Evolutionary conservation across 2,888 invertebrate genomes (phyloP).

Genomic region (Mesorhabditis sp.): DNA sequence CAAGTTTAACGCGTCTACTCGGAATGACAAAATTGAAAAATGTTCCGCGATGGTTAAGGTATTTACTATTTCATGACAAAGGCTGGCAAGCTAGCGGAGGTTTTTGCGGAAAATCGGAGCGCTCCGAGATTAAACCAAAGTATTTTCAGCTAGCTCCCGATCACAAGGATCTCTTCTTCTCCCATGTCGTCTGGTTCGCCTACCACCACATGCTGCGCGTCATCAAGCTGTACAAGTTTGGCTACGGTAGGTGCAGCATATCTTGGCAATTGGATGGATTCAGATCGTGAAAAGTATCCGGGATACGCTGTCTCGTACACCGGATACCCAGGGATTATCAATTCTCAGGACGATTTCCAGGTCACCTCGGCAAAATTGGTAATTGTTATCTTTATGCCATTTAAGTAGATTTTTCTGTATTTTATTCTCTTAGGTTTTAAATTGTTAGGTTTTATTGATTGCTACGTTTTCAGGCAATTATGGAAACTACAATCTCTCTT

Average conservation of each 20-base stretch:
- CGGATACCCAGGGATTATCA: slow-evolving; percentile 31
- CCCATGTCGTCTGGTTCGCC: slow-evolving; percentile 5
- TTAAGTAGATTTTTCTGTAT: too few relatives aligned
- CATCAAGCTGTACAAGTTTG: slow-evolving; percentile 64
- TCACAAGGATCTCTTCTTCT: slow-evolving; percentile 3
- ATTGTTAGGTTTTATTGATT: slow-evolving; percentile 6
- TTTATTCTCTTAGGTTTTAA: not conserved
- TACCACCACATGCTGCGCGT: slow-evolving; percentile 5
- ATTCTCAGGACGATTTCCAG: slow-evolving; percentile 32
- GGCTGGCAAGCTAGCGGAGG: too few relatives aligned
- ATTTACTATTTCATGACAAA: too few relatives aligned
- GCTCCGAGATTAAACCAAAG: too few relatives aligned
- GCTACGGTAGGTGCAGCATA: slow-evolving; percentile 61
- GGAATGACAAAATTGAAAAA: not conserved
- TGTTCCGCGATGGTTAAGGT: slow-evolving; percentile 6
- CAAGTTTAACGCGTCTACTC: not conserved
- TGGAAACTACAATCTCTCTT: slow-evolving; percentile 75
- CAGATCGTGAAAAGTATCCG: slow-evolving; percentile 56
- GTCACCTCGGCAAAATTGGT: slow-evolving; percentile 3
- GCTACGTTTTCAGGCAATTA: slow-evolving; percentile 62
- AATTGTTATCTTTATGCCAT: too few relatives aligned
- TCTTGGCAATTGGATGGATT: slow-evolving; percentile 1
- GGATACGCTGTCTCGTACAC: slow-evolving; percentile 18
- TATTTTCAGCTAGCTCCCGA: slow-evolving; percentile 3
- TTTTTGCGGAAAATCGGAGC: too few relatives aligned